These are phyloP conservation scores for Sphaerodactylus townsendi DNA, from an alignment of 2,113 vertebrate species.

Conservation along the genomic window DNA sequence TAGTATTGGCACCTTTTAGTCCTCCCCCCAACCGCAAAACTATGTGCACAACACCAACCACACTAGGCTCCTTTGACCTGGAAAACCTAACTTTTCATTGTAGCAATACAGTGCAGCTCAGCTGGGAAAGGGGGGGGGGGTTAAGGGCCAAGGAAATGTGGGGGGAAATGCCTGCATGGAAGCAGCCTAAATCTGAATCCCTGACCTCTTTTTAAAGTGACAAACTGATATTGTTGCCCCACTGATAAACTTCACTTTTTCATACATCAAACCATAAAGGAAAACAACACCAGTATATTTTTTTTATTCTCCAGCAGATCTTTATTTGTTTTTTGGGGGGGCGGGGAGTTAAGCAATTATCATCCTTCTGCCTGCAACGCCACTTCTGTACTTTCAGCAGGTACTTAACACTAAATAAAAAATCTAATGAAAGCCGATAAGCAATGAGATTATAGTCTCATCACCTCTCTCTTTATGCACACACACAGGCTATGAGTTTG, in stretches of 20 bases:
- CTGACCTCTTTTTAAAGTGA: not conserved
- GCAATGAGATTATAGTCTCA: slow-evolving; percentile 49
- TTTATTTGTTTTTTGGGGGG: not conserved
- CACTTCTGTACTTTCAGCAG: slow-evolving; percentile 54
- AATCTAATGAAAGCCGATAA: slow-evolving; percentile 59
- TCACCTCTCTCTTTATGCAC: slow-evolving; percentile 54
- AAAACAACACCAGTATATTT: slow-evolving; percentile 50
- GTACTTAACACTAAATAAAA: slow-evolving; percentile 57
- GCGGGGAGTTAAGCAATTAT: slow-evolving; percentile 43
- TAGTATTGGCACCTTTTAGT: too few species aligned
- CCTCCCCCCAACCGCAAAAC: too few species aligned
- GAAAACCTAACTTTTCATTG: too few species aligned
- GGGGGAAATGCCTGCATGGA: too few species aligned
- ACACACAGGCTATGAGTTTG: slow-evolving; percentile 30
- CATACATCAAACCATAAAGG: slow-evolving; percentile 49
- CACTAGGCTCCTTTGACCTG: too few species aligned
- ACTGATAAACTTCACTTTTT: slow-evolving; percentile 50
- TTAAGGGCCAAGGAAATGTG: too few species aligned
- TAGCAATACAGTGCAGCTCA: too few species aligned
- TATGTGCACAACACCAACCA: too few species aligned
- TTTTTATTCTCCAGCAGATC: slow-evolving; percentile 54
- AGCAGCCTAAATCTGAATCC: too few species aligned
- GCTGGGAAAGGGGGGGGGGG: too few species aligned
- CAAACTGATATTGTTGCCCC: slow-evolving; percentile 44
- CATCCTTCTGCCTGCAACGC: slow-evolving; percentile 42